phyloP scores from a whole-genome alignment of 2,797 vertebrate genomes.

The Tokudaia muenninki region DNA sequence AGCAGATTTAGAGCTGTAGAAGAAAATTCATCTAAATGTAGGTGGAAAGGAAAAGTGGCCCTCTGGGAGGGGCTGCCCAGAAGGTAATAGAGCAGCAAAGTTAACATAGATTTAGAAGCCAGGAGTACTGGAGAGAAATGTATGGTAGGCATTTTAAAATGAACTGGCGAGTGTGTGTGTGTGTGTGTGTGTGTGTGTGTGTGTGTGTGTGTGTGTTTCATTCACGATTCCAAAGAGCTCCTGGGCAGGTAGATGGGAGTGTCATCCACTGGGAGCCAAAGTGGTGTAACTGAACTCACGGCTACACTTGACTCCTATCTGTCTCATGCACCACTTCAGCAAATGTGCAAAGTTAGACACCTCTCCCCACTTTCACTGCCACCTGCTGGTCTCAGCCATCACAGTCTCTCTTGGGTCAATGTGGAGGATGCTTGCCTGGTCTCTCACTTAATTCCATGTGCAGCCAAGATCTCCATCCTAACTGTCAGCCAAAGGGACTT shows the following conservation, averaged over 20 bases:
- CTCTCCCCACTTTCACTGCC: accelerated
- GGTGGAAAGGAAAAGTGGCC: neutral
- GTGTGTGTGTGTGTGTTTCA: neutral
- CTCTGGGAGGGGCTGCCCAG: neutral
- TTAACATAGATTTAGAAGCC: neutral
- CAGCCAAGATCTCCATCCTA: neutral
- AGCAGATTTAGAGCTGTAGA: neutral
- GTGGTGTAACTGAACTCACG: accelerated
- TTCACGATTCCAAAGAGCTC: neutral
- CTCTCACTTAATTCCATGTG: neutral
- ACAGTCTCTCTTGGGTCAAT: neutral
- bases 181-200: no score
- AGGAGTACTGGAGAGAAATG: neutral
- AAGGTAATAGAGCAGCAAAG: neutral
- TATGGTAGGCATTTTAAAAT: neutral
- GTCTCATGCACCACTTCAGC: no score
- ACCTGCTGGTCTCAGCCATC: neutral
- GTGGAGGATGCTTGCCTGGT: neutral
- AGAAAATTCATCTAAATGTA: neutral
- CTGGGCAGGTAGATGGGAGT: neutral
- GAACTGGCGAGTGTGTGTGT: neutral
- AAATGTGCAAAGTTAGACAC: neutral
- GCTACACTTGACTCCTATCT: neutral
- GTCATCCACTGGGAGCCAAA: neutral
- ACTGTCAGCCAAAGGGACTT: neutral